phyloP scores from a whole-genome alignment of 2,888 invertebrate genomes.

The Microctonus brassicae region DNA sequence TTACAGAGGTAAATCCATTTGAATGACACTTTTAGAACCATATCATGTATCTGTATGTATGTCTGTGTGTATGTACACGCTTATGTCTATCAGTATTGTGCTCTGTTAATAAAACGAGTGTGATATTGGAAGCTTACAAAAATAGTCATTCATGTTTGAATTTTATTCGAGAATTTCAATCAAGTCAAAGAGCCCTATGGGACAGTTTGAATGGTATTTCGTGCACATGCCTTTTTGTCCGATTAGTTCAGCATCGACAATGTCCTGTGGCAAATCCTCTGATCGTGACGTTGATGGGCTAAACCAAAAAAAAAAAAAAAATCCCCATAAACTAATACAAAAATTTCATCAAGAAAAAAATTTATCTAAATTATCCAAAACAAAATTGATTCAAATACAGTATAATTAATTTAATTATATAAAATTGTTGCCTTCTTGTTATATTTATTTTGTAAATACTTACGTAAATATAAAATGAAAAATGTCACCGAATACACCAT shows the following conservation, averaged over 20 bases:
- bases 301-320: conserved; percentile 37
- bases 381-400: not conserved
- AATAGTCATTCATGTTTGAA: conserved; percentile 28
- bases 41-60: too few species aligned
- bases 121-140: conserved; percentile 11
- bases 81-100: not conserved
- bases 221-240: conserved; percentile 72
- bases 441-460: conserved; percentile 58
- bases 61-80: not conserved
- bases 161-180: conserved; percentile 71
- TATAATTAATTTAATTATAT: not conserved
- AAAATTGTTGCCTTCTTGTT: not conserved
- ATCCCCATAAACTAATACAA: not conserved
- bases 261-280: conserved; percentile 72
- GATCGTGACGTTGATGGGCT: conserved; percentile 76
- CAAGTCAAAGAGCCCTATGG: conserved; percentile 73
- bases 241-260: conserved; percentile 73
- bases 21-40: not conserved
- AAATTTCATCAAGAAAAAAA: not conserved
- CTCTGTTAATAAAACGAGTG: conserved; percentile 16
- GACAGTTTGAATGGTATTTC: conserved; percentile 71
- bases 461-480: conserved; percentile 78
- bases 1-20: conserved; percentile 16
- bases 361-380: not conserved
- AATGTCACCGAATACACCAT: conserved; percentile 79